These are phyloP conservation scores for Dicyrtoma fusca DNA, from an alignment of 2,888 invertebrate genomes.

Conservation along the genomic window DNA sequence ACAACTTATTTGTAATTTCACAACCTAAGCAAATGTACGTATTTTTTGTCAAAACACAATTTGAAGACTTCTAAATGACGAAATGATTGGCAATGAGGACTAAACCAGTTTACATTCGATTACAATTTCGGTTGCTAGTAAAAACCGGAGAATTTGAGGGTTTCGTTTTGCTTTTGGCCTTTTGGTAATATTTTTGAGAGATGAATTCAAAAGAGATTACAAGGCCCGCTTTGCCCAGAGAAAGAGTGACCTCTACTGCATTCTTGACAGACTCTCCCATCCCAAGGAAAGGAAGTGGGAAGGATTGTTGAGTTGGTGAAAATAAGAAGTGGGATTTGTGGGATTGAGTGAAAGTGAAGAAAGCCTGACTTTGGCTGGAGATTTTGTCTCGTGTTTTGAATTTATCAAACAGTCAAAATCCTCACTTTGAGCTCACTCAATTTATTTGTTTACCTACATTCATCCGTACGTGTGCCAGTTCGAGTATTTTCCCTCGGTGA, in stretches of 20 bases:
- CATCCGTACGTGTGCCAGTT: background rate
- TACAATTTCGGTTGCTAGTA: too few relatives aligned
- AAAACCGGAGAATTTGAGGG: too few relatives aligned
- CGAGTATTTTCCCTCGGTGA: too few relatives aligned
- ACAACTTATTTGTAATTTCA: too few relatives aligned
- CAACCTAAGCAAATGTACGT: too few relatives aligned
- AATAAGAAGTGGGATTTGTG: background rate
- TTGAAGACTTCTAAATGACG: too few relatives aligned
- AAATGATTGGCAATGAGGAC: too few relatives aligned
- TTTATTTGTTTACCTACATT: conserved; percentile 17
- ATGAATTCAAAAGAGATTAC: too few relatives aligned
- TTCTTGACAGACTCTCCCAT: background rate
- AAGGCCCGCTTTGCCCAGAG: background rate
- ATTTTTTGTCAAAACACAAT: too few relatives aligned
- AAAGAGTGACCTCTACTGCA: background rate
- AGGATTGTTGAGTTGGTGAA: background rate
- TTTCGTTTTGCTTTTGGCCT: too few relatives aligned
- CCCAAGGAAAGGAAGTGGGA: background rate
- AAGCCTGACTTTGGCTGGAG: conserved; percentile 15
- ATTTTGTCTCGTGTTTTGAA: conserved; percentile 17
- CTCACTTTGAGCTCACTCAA: conserved; percentile 1
- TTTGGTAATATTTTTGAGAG: too few relatives aligned
- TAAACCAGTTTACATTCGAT: too few relatives aligned
- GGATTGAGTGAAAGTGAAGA: conserved; percentile 15
- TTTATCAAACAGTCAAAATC: background rate